Conservation (phyloP, 2,888 invertebrate species). For the Pachliopta kotzebuea region DNA sequence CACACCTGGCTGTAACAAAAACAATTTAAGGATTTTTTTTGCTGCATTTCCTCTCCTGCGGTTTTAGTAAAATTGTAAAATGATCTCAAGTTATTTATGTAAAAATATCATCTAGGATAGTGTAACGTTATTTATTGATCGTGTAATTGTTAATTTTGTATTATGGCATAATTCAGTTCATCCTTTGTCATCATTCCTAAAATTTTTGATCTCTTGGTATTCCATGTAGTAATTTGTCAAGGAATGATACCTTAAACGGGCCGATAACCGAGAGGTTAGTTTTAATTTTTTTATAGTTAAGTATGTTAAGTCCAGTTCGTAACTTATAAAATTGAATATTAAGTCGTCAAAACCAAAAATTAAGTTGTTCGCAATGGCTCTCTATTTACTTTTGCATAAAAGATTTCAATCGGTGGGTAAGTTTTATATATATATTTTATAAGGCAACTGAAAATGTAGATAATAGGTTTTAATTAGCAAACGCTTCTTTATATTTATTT, state of each 20-base stretch:
- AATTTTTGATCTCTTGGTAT: conserved; percentile 62
- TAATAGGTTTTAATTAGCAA: not conserved
- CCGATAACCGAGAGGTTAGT: not conserved
- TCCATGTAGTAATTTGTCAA: conserved; percentile 45
- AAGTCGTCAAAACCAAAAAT: not conserved
- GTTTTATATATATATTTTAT: not conserved
- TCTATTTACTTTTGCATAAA: not conserved
- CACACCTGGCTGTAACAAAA: conserved; percentile 63
- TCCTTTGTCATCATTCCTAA: conserved; percentile 38
- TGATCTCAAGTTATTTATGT: conserved; percentile 79
- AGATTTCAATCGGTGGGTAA: not conserved
- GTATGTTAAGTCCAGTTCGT: not conserved
- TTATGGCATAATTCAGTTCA: conserved; percentile 39
- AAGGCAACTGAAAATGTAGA: not conserved
- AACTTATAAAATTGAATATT: not conserved
- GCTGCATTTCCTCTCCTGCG: conserved; percentile 36
- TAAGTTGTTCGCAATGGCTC: not conserved
- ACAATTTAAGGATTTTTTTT: conserved; percentile 37
- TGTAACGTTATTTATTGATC: conserved; percentile 66
- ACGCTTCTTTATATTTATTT: not conserved
- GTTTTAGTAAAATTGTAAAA: conserved; percentile 59
- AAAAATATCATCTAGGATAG: conserved; percentile 60
- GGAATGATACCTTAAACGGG: not conserved
- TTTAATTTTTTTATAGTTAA: not conserved
- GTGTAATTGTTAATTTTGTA: conserved; percentile 37